Evolutionary conservation across 2,888 invertebrate genomes (phyloP).

Genomic region (Willowsia nigromaculata): DNA sequence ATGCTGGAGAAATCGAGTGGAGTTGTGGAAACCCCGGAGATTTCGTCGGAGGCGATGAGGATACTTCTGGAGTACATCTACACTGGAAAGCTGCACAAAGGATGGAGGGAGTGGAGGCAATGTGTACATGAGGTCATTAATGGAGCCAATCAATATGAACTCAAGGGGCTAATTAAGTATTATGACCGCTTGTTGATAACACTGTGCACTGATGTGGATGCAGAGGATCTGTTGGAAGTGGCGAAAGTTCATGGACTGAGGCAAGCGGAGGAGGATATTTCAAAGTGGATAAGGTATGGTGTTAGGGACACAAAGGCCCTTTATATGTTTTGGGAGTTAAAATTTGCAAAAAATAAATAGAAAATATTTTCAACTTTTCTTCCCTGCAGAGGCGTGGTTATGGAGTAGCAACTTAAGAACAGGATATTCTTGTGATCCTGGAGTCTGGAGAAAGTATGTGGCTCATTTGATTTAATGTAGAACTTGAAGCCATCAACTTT

Average conservation of each 20-base stretch:
- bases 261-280: slow-evolving; percentile 22
- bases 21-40: slow-evolving; percentile 20
- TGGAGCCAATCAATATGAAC: neutral
- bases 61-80: slow-evolving; percentile 9
- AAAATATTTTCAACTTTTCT: too few relatives aligned
- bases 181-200: neutral
- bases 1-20: neutral
- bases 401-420: too few relatives aligned
- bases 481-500: too few relatives aligned
- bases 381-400: too few relatives aligned
- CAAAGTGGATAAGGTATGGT: neutral
- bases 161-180: slow-evolving; percentile 16
- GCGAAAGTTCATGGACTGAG: neutral
- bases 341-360: too few relatives aligned
- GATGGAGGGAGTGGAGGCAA: neutral
- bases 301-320: too few relatives aligned
- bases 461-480: too few relatives aligned
- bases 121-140: neutral
- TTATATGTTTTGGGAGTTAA: too few relatives aligned
- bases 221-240: slow-evolving; percentile 16
- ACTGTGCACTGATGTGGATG: neutral
- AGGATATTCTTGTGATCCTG: too few relatives aligned
- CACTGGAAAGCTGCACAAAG: neutral
- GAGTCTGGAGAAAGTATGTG: too few relatives aligned
- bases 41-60: neutral